phyloP scores from a whole-genome alignment of 2,888 invertebrate species.

The Oscheius sp. region DNA sequence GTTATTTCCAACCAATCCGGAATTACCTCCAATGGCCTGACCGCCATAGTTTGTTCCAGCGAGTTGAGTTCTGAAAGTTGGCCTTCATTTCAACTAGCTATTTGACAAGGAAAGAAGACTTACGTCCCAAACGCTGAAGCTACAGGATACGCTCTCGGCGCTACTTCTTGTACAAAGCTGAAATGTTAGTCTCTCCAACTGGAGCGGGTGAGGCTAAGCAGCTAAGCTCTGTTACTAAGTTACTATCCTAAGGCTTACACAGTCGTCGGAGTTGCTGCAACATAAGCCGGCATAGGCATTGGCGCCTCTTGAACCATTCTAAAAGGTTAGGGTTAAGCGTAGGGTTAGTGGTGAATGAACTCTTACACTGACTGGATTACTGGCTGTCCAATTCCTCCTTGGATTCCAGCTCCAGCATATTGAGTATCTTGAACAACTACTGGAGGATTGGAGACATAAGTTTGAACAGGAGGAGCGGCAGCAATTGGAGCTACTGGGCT shows the following conservation, averaged over 20 bases:
- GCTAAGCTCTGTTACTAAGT: constrained; percentile 14
- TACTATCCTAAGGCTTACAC: constrained; percentile 16
- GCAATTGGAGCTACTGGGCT: constrained; percentile 5
- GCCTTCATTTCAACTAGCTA: not conserved
- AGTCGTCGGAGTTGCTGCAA: not conserved
- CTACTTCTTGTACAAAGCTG: constrained; percentile 7
- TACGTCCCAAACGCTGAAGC: no score
- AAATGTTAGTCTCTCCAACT: constrained; percentile 2
- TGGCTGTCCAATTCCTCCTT: no score
- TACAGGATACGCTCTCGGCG: not conserved
- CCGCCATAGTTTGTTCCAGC: constrained; percentile 1
- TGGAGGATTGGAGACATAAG: not conserved
- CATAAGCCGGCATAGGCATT: no score
- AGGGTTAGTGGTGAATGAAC: not conserved
- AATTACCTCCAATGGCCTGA: no score
- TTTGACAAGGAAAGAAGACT: not conserved
- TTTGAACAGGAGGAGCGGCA: constrained; percentile 7
- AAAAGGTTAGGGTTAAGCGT: not conserved
- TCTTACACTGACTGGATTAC: constrained; percentile 22
- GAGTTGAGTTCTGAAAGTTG: not conserved
- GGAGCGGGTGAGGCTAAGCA: not conserved
- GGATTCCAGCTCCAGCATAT: no score
- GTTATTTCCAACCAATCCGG: no score
- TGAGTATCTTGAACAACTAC: no score
- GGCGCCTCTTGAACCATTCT: constrained; percentile 14